A percentile compares a stretch with the other conserved stretches of the same genome.
These are phyloP conservation scores for Diachasma alloeum DNA, from an alignment of 1,140 invertebrate genomes.

Conservation along the genomic window DNA sequence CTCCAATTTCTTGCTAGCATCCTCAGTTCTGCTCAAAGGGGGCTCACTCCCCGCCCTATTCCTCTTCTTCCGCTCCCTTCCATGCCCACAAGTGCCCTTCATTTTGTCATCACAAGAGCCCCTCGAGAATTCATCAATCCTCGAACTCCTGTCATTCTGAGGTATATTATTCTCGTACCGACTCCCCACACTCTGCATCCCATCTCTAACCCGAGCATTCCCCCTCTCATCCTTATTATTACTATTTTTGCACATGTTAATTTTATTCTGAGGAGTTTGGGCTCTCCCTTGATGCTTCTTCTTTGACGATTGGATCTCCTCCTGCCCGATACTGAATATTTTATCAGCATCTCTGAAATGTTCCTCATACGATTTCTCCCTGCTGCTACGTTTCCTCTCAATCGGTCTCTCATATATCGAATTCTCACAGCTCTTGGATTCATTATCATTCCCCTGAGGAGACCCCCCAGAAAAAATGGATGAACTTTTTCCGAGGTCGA, in stretches of 20 bases:
- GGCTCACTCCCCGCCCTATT: conserved; percentile 59
- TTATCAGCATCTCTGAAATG: conserved; percentile 59
- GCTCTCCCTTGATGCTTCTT: neutral
- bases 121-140: conserved; percentile 17
- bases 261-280: neutral
- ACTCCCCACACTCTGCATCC: neutral
- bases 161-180: neutral
- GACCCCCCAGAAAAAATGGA: neutral
- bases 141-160: conserved; percentile 13
- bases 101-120: neutral
- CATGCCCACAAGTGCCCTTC: neutral
- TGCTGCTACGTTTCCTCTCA: neutral
- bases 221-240: neutral
- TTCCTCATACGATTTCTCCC: conserved; percentile 40
- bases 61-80: conserved; percentile 39
- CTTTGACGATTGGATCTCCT: conserved; percentile 38
- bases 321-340: conserved; percentile 53
- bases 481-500: conserved; percentile 29
- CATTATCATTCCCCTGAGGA: neutral
- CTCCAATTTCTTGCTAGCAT: conserved; percentile 53
- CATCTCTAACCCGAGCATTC: neutral
- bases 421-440: conserved; percentile 39
- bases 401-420: conserved; percentile 41
- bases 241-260: neutral
- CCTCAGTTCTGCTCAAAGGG: conserved; percentile 55